Base-by-base conservation (phyloP, 2,113 vertebrate species). In the Embiotoca jacksoni region DNA sequence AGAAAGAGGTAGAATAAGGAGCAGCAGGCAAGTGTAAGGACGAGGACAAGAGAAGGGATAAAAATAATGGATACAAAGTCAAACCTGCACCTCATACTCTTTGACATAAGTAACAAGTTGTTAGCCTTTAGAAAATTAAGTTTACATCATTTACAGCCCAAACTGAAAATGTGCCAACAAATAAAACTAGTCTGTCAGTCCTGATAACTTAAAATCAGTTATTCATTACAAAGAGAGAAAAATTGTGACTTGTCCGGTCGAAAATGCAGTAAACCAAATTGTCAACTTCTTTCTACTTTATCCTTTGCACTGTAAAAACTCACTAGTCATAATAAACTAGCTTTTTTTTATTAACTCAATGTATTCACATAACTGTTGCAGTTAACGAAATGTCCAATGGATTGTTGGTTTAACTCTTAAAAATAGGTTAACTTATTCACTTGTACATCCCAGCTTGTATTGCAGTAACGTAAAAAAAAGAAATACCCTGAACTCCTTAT, bases 51-150 rank as follows among this genome's bases (percentile, higher is more conserved):
- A 36, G 31, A 52, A 44, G 7, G 10, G 6, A 73, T 23, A 23
- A n/a, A 56, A 82, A 71, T 64, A 55, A 73, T 15, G 9, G 31
- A 69, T 75, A 15, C 7, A 16, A 31, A 16, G 32, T 54, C 30
- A 13, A 65, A 52, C 32, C 7, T 10, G n/a, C 6, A 33, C 30
- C 31, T 31, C 32, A 37, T 68, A 30, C 13, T 32, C 15, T 44
- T 56, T n/a, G 15, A 9, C 37, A 33, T 8, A 55, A 68, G 44
- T 68, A 46, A 44, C 30, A 56, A 50, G 49, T 54, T 31, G 13
- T 4, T 39, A 32, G 64, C 7, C 35, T 30, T 66, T 39, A 53
- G 49, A 53, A 66, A 39, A 7, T 10, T 44, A 44, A 1, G 11
- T 44, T 54, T 5, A 39, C 35, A 67, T 41, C 23, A 39, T n/a